Evolutionary conservation across 2,888 invertebrate genomes (phyloP).

Genomic region (Drosophila sordidula): DNA sequence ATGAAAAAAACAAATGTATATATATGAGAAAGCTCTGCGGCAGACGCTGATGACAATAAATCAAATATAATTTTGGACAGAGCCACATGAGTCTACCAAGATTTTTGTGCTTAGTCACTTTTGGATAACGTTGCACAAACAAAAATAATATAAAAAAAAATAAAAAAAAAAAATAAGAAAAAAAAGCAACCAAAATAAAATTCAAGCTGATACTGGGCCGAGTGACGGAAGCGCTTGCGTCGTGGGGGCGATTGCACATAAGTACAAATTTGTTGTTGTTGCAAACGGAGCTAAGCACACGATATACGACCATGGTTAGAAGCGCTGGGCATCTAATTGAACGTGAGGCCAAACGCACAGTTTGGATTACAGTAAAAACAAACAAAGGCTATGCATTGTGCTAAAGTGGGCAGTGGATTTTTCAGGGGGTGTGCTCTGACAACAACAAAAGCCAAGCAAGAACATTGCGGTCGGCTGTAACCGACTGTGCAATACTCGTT

Average conservation of each 20-base stretch:
- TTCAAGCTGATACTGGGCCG: conserved; percentile 26
- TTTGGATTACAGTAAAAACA: conserved; percentile 36
- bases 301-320: conserved; percentile 8
- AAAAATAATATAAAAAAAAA: no score
- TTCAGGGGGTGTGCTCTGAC: background rate
- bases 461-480: no score
- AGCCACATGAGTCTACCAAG: conserved; percentile 14
- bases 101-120: conserved; percentile 33
- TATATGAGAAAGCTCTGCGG: background rate
- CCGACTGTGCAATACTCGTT: no score
- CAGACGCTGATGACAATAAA: conserved; percentile 15
- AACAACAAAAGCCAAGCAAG: background rate
- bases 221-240: background rate
- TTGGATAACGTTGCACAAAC: conserved; percentile 30
- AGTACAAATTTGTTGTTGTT: conserved; percentile 19
- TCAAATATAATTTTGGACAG: conserved; percentile 11
- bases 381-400: conserved; percentile 49
- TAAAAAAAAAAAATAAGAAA: conserved; percentile 1
- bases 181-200: background rate
- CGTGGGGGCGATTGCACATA: conserved; percentile 2
- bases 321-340: conserved; percentile 50
- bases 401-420: background rate
- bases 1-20: conserved; percentile 11
- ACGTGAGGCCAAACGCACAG: conserved; percentile 51
- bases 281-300: conserved; percentile 13